These are phyloP conservation scores for Bradypus variegatus DNA, from an alignment of 2,797 vertebrate genomes.

Conservation along the genomic window DNA sequence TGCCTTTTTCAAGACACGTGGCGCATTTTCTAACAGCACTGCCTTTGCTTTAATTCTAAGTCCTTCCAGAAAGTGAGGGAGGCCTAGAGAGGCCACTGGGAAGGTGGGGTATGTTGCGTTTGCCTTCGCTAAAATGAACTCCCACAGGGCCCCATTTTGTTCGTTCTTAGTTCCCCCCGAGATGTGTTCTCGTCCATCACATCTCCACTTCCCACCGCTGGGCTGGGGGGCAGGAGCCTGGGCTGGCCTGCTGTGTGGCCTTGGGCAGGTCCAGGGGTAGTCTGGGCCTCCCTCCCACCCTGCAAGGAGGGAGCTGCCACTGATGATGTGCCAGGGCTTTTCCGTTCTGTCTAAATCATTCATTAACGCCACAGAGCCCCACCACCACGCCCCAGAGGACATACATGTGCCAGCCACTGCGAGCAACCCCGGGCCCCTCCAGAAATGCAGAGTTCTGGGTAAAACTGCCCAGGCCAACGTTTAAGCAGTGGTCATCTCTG, in stretches of 20 bases:
- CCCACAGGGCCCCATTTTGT: neutral
- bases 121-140: too few species aligned
- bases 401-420: accelerated
- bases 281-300: neutral
- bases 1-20: neutral
- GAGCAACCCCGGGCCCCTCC: accelerated
- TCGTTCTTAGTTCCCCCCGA: neutral
- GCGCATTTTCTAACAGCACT: neutral
- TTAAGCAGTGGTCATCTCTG: too few species aligned
- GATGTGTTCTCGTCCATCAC: neutral
- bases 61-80: neutral
- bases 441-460: accelerated
- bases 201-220: neutral
- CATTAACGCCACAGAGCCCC: neutral
- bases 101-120: accelerated
- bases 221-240: neutral
- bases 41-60: neutral
- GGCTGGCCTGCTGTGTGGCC: neutral
- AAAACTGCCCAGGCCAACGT: accelerated
- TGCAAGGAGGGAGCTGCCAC: neutral
- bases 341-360: neutral
- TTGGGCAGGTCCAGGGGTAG: neutral
- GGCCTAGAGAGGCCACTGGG: neutral
- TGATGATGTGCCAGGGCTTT: neutral
- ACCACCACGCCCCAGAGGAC: neutral